Conservation (phyloP, 2,797 vertebrate genomes). For the Pseudomugil gertrudae region DNA sequence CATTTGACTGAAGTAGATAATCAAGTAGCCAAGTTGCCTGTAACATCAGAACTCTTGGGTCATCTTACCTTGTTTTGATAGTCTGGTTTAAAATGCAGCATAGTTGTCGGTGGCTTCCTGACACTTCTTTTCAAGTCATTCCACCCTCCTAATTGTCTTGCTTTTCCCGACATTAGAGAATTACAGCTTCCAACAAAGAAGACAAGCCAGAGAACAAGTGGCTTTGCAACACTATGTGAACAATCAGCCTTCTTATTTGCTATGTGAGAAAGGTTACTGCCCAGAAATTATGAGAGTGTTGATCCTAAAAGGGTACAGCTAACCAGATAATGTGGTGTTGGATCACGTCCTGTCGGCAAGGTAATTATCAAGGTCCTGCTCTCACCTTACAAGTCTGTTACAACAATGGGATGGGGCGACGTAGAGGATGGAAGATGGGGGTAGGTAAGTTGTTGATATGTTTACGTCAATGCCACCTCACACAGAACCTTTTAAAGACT, state of each 20-base stretch:
- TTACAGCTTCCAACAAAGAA: slow-evolving; percentile 59
- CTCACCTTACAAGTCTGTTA: slow-evolving; percentile 71
- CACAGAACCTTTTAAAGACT: neutral
- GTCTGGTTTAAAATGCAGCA: slow-evolving; percentile 80
- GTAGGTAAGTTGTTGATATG: slow-evolving; percentile 12
- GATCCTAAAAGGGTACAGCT: slow-evolving; percentile 50
- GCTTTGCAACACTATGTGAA: slow-evolving; percentile 48
- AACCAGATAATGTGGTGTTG: slow-evolving; percentile 65
- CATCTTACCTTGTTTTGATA: slow-evolving; percentile 83
- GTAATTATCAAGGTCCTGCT: slow-evolving; percentile 68
- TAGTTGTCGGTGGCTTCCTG: slow-evolving; percentile 54
- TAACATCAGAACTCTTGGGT: slow-evolving; percentile 73
- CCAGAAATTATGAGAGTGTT: slow-evolving; percentile 67
- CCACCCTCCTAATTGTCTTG: slow-evolving; percentile 64
- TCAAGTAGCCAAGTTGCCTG: slow-evolving; percentile 52
- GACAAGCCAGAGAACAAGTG: slow-evolving; percentile 45
- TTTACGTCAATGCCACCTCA: slow-evolving; percentile 15
- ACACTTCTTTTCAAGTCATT: slow-evolving; percentile 61
- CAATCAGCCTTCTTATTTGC: slow-evolving; percentile 62
- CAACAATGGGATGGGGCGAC: slow-evolving; percentile 40
- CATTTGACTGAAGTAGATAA: slow-evolving; percentile 47
- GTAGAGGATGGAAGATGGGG: neutral
- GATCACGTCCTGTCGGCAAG: slow-evolving; percentile 72
- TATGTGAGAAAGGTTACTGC: slow-evolving; percentile 70
- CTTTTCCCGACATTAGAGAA: slow-evolving; percentile 67